Conservation (phyloP, 2,797 vertebrate genomes). For the Pseudochirops corinnae region DNA sequence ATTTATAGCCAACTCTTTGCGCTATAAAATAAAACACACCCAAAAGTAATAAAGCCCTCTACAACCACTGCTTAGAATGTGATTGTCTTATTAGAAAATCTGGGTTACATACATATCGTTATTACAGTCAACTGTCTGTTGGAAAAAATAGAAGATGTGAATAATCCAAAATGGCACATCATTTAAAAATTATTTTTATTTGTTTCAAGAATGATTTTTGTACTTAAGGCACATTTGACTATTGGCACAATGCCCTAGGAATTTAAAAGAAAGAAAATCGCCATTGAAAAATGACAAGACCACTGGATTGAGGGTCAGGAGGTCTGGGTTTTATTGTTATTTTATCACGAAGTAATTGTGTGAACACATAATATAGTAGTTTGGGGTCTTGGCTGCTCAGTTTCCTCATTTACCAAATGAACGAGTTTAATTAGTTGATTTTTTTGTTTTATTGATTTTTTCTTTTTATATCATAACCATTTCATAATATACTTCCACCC, state of each 20-base stretch:
- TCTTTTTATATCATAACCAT: neutral
- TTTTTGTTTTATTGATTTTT: neutral
- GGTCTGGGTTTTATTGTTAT: neutral
- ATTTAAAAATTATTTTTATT: neutral
- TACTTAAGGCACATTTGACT: neutral
- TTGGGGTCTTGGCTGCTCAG: neutral
- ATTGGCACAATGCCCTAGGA: neutral
- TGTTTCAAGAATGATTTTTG: neutral
- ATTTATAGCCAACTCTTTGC: neutral
- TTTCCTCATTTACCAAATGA: neutral
- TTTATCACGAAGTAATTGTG: neutral
- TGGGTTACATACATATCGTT: accelerated
- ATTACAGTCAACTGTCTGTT: neutral
- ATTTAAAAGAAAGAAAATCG: accelerated
- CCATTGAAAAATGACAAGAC: neutral
- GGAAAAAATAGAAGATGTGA: neutral
- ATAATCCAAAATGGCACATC: neutral
- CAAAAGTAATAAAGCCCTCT: neutral
- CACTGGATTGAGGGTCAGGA: neutral
- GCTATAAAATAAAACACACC: neutral
- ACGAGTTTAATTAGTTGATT: neutral
- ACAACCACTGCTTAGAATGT: constrained; percentile 62
- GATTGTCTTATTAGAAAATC: neutral
- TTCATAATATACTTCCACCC: neutral
- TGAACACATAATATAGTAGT: neutral